These are phyloP conservation scores for Acyrthosiphon pisum DNA, from an alignment of 1,140 invertebrate species.

Conservation along the genomic window DNA sequence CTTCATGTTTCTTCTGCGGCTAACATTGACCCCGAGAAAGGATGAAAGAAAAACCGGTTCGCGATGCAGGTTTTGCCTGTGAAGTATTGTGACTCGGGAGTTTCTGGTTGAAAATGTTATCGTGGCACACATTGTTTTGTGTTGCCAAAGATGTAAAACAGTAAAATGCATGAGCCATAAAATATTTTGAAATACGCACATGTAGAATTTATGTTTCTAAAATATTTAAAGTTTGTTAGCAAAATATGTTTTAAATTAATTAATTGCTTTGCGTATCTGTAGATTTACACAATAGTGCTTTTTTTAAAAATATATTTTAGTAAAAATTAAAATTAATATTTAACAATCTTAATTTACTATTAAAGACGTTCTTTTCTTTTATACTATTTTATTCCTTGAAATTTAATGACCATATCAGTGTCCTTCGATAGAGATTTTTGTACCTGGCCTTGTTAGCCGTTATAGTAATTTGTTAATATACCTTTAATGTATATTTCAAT, in stretches of 20 bases:
- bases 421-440: conserved; percentile 1
- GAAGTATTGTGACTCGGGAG: conserved; percentile 52
- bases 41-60: conserved; percentile 56
- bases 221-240: neutral
- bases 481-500: neutral
- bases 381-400: conserved; percentile 38
- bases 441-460: neutral
- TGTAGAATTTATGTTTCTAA: neutral
- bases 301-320: neutral
- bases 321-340: neutral
- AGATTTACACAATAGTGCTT: neutral
- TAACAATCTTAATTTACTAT: neutral
- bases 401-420: conserved; percentile 28
- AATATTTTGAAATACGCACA: neutral
- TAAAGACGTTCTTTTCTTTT: neutral
- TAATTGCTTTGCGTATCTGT: neutral
- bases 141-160: neutral
- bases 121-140: conserved; percentile 18
- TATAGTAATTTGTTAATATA: conserved; percentile 16
- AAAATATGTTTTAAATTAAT: neutral
- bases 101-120: conserved; percentile 54
- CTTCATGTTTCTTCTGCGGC: conserved; percentile 16
- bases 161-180: neutral
- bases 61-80: conserved; percentile 49
- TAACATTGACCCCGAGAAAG: conserved; percentile 52